These are phyloP conservation scores for Oreochromis spilurus DNA, from an alignment of 2,113 vertebrate species.

Conservation along the genomic window DNA sequence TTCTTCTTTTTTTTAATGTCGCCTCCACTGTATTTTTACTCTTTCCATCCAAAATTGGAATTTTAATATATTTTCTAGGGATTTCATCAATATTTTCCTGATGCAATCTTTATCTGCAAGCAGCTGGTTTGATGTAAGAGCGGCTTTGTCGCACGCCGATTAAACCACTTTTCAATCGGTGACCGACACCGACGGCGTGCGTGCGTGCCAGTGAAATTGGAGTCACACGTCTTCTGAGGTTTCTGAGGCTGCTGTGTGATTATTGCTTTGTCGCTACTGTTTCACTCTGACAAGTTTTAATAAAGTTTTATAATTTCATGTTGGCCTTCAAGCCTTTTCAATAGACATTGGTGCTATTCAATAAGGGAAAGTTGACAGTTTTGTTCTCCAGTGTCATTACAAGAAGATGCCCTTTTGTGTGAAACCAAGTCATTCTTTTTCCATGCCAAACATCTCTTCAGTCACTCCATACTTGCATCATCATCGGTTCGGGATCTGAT, in stretches of 20 bases:
- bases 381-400: constrained; percentile 35
- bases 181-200: constrained; percentile 10
- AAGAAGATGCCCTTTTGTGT: constrained; percentile 24
- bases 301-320: constrained; percentile 67
- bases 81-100: constrained; percentile 34
- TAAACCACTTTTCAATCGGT: constrained; percentile 29
- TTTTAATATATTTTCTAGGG: constrained; percentile 49
- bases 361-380: constrained; percentile 24
- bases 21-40: constrained; percentile 65
- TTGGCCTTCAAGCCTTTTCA: constrained; percentile 57
- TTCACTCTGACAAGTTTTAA: constrained; percentile 56
- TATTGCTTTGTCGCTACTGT: constrained; percentile 55
- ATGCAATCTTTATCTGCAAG: constrained; percentile 41
- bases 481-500: background rate
- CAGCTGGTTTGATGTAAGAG: constrained; percentile 22
- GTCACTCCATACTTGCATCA: background rate
- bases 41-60: constrained; percentile 46
- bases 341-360: constrained; percentile 68
- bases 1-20: constrained; percentile 19
- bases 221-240: background rate
- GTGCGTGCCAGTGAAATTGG: constrained; percentile 26
- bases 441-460: background rate
- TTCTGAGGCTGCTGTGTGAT: constrained; percentile 46
- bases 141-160: background rate
- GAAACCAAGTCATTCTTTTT: constrained; percentile 26